These are phyloP conservation scores for Trichogramma pretiosum DNA, from an alignment of 1,140 invertebrate species.

Conservation along the genomic window DNA sequence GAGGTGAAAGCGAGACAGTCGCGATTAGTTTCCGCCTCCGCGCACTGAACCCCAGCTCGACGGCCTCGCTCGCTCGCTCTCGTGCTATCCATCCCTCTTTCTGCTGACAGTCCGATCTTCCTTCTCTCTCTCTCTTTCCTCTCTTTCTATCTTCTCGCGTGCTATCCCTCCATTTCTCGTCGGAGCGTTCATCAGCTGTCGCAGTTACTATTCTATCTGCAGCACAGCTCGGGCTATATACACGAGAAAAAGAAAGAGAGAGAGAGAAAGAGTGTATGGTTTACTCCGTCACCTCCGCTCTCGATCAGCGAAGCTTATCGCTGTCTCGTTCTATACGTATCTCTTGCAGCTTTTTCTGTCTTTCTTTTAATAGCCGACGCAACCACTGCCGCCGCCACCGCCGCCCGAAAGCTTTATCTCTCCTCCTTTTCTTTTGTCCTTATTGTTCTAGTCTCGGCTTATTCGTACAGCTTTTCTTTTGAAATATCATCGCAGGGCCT, in stretches of 20 bases:
- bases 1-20: too few species aligned
- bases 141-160: constrained; percentile 10
- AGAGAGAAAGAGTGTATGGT: not conserved
- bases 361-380: not conserved
- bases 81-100: too few species aligned
- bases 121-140: constrained; percentile 15
- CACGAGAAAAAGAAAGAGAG: not conserved
- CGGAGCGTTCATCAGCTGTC: too few species aligned
- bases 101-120: constrained; percentile 20
- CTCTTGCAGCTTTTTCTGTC: not conserved
- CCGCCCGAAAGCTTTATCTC: not conserved
- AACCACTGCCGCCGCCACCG: not conserved
- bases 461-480: too few species aligned
- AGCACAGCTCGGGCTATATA: not conserved
- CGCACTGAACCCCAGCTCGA: constrained; percentile 43
- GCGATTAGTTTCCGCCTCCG: constrained; percentile 36
- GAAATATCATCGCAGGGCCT: too few species aligned
- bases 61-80: constrained; percentile 37
- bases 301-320: not conserved
- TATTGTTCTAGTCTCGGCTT: too few species aligned
- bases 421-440: not conserved
- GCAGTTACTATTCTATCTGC: too few species aligned
- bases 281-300: not conserved
- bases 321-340: not conserved
- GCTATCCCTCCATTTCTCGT: not conserved